Percentiles rank a stretch among this genome's conserved stretches.
These are phyloP conservation scores for Xylota segnis DNA, from an alignment of 2,888 invertebrate genomes.

Conservation along the genomic window DNA sequence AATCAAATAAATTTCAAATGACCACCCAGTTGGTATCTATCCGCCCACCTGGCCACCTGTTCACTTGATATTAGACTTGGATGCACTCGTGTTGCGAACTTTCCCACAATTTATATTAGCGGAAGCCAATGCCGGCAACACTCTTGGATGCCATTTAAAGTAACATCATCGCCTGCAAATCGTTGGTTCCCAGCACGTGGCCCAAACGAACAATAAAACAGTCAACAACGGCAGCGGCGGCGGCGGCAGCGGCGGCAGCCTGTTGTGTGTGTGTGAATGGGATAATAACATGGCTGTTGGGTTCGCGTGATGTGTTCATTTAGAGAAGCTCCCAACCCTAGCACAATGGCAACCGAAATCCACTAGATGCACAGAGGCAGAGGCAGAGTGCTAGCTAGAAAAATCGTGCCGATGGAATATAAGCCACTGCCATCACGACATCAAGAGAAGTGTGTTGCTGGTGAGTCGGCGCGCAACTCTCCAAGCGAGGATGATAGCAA, in stretches of 20 bases:
- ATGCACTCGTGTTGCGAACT: slow-evolving; percentile 19
- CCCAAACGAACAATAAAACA: slow-evolving; percentile 70
- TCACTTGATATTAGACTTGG: slow-evolving; percentile 38
- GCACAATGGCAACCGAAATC: slow-evolving; percentile 51
- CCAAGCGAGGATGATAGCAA: slow-evolving; percentile 65
- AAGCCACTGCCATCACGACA: slow-evolving; percentile 76
- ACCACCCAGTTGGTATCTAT: slow-evolving; percentile 40
- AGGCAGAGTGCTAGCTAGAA: slow-evolving; percentile 6
- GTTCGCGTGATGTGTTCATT: slow-evolving; percentile 76
- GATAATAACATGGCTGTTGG: slow-evolving; percentile 76
- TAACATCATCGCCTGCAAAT: slow-evolving; percentile 70
- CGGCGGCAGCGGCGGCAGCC: neutral
- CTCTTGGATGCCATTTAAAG: slow-evolving; percentile 74
- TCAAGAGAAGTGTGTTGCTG: slow-evolving; percentile 27
- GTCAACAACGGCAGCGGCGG: slow-evolving; percentile 36
- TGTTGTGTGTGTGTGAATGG: slow-evolving; percentile 75
- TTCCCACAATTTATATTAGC: slow-evolving; percentile 49
- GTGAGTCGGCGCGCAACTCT: slow-evolving; percentile 1
- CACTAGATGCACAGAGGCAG: slow-evolving; percentile 24
- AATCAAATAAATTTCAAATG: slow-evolving; percentile 66
- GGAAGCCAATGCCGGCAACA: slow-evolving; percentile 31
- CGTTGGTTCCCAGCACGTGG: slow-evolving; percentile 72
- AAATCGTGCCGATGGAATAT: slow-evolving; percentile 72
- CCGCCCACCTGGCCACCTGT: slow-evolving; percentile 70
- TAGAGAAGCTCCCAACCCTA: slow-evolving; percentile 51